Percentiles rank a stretch among this genome's conserved stretches.
phyloP scores from a whole-genome alignment of 2,113 vertebrate species.

The Oenanthe melanoleuca region DNA sequence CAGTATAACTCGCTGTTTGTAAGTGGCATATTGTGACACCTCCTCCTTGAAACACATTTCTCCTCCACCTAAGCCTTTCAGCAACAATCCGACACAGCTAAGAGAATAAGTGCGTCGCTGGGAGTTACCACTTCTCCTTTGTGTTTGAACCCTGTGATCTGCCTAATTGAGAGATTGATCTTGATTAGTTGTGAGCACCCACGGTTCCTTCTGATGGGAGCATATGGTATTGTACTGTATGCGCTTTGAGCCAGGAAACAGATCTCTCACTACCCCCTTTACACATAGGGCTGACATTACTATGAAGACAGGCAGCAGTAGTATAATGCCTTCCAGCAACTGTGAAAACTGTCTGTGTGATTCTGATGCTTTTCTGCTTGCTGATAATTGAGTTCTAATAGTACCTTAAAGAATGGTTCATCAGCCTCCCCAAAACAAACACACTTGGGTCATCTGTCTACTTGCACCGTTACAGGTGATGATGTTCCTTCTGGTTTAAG shows the following conservation, averaged over 20 bases:
- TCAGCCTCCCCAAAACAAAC: not conserved
- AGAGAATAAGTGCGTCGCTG: not conserved
- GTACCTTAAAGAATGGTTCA: not conserved
- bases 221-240: slow-evolving; percentile 50
- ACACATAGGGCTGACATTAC: slow-evolving; percentile 39
- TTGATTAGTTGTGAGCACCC: slow-evolving; percentile 46
- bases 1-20: not conserved
- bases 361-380: slow-evolving; percentile 14
- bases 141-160: slow-evolving; percentile 51
- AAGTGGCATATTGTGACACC: slow-evolving; percentile 31
- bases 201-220: slow-evolving; percentile 45
- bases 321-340: slow-evolving; percentile 48
- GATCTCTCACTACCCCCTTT: slow-evolving; percentile 28
- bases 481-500: not conserved
- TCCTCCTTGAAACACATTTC: slow-evolving; percentile 18
- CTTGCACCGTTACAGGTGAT: not conserved
- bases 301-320: slow-evolving; percentile 47
- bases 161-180: slow-evolving; percentile 55
- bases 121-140: slow-evolving; percentile 51
- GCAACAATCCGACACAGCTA: not conserved
- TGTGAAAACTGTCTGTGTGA: slow-evolving; percentile 17
- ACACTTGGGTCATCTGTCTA: not conserved
- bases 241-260: slow-evolving; percentile 48
- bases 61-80: slow-evolving; percentile 3
- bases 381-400: not conserved